Evolutionary conservation across 2,797 vertebrate species (phyloP).

Genomic region (Epinephelus coioides): DNA sequence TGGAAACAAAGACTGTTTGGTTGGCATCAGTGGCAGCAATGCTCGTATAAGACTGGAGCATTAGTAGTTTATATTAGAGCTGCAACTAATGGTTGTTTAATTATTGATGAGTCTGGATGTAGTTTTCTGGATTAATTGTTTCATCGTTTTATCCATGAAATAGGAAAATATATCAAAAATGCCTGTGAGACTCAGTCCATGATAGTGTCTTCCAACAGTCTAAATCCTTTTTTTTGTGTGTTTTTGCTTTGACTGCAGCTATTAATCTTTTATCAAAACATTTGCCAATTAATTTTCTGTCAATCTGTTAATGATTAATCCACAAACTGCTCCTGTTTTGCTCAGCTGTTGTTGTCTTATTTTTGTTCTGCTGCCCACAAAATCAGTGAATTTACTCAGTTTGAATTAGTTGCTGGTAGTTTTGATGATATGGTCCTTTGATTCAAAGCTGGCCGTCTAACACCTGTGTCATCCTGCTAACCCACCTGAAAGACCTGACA

Average conservation of each 20-base stretch:
- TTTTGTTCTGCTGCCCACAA: neutral
- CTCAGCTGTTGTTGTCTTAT: neutral
- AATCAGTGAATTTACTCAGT: neutral
- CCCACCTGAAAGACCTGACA: conserved; percentile 16
- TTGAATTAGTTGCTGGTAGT: neutral
- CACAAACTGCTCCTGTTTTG: neutral
- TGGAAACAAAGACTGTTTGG: conserved; percentile 15
- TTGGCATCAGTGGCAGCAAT: neutral
- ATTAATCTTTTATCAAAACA: neutral
- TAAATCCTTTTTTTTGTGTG: neutral
- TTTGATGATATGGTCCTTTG: neutral
- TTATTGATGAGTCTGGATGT: neutral
- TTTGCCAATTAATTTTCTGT: neutral
- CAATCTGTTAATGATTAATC: neutral
- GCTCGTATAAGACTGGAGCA: neutral
- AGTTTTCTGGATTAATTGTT: neutral
- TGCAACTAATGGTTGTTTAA: neutral
- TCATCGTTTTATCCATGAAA: neutral
- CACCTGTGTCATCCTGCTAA: conserved; percentile 5
- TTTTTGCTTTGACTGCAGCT: neutral
- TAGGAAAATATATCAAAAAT: neutral
- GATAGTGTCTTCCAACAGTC: neutral
- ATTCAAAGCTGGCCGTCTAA: no score
- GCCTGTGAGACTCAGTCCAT: no score
- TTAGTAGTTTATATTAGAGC: neutral